Percentiles rank a stretch among this genome's conserved stretches.
Conservation (phyloP, 2,888 invertebrate species). For the Meganola albula region DNA sequence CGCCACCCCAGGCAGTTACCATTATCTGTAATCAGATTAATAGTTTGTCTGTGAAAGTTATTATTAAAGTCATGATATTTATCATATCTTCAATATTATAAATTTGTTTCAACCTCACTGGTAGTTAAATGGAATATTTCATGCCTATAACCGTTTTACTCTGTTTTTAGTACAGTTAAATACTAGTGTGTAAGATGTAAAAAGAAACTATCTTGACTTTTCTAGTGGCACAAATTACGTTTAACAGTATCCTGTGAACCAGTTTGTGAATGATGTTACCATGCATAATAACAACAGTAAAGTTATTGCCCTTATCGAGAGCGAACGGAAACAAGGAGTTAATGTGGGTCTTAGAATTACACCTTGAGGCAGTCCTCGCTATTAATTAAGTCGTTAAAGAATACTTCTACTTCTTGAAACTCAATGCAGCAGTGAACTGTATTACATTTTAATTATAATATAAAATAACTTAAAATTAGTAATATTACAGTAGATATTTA, state of each 20-base stretch:
- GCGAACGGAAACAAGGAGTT: constrained; percentile 58
- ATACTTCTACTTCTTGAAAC: too few species aligned
- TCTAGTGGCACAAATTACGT: constrained; percentile 54
- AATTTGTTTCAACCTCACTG: constrained; percentile 25
- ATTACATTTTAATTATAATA: too few species aligned
- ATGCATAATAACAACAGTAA: constrained; percentile 57
- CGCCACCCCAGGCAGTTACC: constrained; percentile 95
- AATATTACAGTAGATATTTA: too few species aligned
- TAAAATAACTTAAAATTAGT: too few species aligned
- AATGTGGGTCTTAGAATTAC: constrained; percentile 46
- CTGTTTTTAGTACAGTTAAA: constrained; percentile 32
- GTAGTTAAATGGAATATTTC: constrained; percentile 43
- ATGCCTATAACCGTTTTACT: constrained; percentile 32
- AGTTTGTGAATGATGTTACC: constrained; percentile 51
- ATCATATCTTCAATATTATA: constrained; percentile 39
- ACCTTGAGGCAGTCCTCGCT: constrained; percentile 52
- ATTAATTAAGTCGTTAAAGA: too few species aligned
- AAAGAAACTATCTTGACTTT: constrained; percentile 38
- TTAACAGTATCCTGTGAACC: constrained; percentile 59
- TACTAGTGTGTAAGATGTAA: constrained; percentile 27
- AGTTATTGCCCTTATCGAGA: constrained; percentile 57
- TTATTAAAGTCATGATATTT: constrained; percentile 33
- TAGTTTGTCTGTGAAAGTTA: constrained; percentile 25
- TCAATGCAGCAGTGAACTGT: too few species aligned
- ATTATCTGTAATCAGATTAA: constrained; percentile 81